A percentile compares a stretch with the other conserved stretches of the same genome.
phyloP scores from a whole-genome alignment of 2,113 vertebrate genomes.

The Sylvicapra grimmia region DNA sequence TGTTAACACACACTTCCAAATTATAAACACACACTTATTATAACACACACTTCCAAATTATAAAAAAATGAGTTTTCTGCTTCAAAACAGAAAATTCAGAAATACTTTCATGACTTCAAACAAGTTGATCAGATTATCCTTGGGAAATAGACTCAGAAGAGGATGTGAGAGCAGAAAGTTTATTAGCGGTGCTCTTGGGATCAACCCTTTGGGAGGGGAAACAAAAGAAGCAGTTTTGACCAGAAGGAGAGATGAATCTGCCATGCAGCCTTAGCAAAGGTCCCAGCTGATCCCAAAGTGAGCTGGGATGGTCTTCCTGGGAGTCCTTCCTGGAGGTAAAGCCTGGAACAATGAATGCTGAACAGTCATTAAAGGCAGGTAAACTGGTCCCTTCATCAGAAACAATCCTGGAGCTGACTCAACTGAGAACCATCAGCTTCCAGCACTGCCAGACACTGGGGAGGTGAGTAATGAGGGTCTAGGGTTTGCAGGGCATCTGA shows the following conservation, averaged over 20 bases:
- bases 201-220: not conserved
- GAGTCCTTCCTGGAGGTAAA: not conserved
- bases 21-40: not conserved
- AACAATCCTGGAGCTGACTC: not conserved
- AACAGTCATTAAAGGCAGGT: not conserved
- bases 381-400: not conserved
- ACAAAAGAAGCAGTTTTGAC: not conserved
- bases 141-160: not conserved
- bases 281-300: too few species aligned
- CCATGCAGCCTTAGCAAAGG: not conserved
- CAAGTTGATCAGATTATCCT: not conserved
- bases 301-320: too few species aligned
- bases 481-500: fast-evolving
- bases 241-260: not conserved
- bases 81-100: not conserved
- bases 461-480: not conserved
- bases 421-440: not conserved
- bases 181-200: not conserved
- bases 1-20: not conserved
- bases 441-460: not conserved
- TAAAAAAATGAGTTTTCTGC: not conserved
- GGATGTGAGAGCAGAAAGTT: not conserved
- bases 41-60: not conserved
- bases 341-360: too few species aligned
- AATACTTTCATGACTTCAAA: not conserved